These are phyloP conservation scores for Ascaphus truei DNA, from an alignment of 2,113 vertebrate genomes.

Conservation along the genomic window DNA sequence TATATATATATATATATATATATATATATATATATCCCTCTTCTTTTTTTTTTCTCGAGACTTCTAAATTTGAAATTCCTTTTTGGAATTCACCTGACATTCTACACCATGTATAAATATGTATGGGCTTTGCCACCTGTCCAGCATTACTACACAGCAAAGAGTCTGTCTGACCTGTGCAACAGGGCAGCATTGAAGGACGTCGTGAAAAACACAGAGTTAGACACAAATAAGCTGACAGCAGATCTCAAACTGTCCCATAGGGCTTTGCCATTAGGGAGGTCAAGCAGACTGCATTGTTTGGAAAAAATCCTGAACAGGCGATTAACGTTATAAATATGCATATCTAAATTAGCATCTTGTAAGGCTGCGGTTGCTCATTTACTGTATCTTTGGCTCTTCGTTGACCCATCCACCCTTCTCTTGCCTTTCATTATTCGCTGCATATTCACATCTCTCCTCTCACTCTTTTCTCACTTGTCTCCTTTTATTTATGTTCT, in stretches of 20 bases:
- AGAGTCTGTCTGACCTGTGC: conserved; percentile 7
- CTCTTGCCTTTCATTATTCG: conserved; percentile 26
- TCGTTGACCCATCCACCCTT: conserved; percentile 11
- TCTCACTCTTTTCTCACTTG: neutral
- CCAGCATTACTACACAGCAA: neutral
- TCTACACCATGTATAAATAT: conserved; percentile 6
- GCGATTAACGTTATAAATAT: conserved; percentile 37
- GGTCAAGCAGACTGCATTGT: conserved; percentile 32
- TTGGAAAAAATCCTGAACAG: conserved; percentile 34
- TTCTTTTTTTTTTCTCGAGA: no score
- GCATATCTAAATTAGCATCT: conserved; percentile 39
- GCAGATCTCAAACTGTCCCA: conserved; percentile 22
- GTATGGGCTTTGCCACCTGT: conserved; percentile 17
- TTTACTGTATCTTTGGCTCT: conserved; percentile 26
- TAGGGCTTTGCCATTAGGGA: conserved; percentile 31
- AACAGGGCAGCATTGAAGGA: conserved; percentile 21
- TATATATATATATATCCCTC: no score
- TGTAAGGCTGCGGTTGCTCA: conserved; percentile 30
- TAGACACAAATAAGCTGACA: conserved; percentile 25
- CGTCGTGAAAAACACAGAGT: conserved; percentile 1
- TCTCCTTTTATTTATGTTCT: neutral
- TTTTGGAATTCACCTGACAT: no score
- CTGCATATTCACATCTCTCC: neutral
- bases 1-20: no score
- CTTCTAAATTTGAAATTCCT: no score